Percentiles rank a stretch among this genome's conserved stretches.
These are phyloP conservation scores for Ochlodes sylvanus DNA, from an alignment of 2,888 invertebrate genomes.

Conservation along the genomic window DNA sequence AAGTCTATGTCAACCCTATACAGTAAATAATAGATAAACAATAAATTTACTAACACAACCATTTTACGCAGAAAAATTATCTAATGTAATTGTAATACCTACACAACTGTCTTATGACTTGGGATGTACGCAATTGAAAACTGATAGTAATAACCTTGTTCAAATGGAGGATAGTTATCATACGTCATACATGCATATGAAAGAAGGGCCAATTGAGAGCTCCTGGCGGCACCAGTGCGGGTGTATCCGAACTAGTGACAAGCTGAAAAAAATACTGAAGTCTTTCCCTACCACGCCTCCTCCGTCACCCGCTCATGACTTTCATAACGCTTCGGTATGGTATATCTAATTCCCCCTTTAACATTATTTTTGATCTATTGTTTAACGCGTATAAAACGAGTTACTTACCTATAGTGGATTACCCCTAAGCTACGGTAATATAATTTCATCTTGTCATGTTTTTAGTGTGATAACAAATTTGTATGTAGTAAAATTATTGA, in stretches of 20 bases:
- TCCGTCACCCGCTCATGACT: constrained; percentile 52
- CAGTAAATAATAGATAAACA: background rate
- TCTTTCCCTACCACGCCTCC: constrained; percentile 65
- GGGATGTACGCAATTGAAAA: no score
- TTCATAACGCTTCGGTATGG: constrained; percentile 12
- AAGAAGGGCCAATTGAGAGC: constrained; percentile 37
- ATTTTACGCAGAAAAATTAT: background rate
- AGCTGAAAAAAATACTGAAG: constrained; percentile 62
- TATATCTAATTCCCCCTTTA: background rate
- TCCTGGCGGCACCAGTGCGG: constrained; percentile 62
- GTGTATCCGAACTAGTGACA: constrained; percentile 71
- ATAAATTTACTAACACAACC: background rate
- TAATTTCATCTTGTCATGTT: no score
- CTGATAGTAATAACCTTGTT: background rate
- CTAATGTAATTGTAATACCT: background rate
- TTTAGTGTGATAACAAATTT: no score
- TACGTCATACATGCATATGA: background rate
- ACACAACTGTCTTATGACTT: background rate
- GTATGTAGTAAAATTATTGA: no score
- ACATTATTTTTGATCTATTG: no score
- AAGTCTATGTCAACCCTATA: background rate
- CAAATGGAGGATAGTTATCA: background rate
- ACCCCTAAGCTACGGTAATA: no score
- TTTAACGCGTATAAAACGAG: no score
- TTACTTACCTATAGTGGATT: no score